phyloP scores from a whole-genome alignment of 2,888 invertebrate species.

The Temnothorax unifasciatus region DNA sequence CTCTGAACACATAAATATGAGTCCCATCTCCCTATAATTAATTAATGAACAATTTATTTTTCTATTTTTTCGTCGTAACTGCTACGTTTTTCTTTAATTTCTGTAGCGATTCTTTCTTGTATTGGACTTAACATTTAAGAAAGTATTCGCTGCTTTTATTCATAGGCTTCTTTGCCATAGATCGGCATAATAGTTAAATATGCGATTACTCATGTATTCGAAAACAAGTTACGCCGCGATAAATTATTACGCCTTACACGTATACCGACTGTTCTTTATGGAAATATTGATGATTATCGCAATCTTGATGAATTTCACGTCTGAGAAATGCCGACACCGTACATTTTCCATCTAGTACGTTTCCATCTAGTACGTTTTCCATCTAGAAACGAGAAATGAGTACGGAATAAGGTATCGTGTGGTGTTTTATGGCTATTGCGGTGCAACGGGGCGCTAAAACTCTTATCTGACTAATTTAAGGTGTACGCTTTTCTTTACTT shows the following conservation, averaged over 20 bases:
- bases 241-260: background rate
- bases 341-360: background rate
- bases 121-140: background rate
- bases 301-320: constrained; percentile 25
- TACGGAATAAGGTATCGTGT: constrained; percentile 50
- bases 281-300: constrained; percentile 20
- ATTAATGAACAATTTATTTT: background rate
- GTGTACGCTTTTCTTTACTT: constrained; percentile 63
- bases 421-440: constrained; percentile 47
- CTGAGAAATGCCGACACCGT: background rate
- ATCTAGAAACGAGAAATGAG: constrained; percentile 53
- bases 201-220: background rate
- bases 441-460: constrained; percentile 61
- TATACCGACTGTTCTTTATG: background rate
- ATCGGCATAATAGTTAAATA: constrained; percentile 5
- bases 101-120: background rate
- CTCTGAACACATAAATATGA: background rate
- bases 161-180: background rate
- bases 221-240: background rate
- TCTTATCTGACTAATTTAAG: constrained; percentile 72
- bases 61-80: background rate
- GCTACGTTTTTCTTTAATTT: background rate
- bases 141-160: background rate
- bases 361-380: constrained; percentile 26
- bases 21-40: background rate